Base-by-base conservation (phyloP, 2,113 vertebrate species). In the Thunnus thynnus region DNA sequence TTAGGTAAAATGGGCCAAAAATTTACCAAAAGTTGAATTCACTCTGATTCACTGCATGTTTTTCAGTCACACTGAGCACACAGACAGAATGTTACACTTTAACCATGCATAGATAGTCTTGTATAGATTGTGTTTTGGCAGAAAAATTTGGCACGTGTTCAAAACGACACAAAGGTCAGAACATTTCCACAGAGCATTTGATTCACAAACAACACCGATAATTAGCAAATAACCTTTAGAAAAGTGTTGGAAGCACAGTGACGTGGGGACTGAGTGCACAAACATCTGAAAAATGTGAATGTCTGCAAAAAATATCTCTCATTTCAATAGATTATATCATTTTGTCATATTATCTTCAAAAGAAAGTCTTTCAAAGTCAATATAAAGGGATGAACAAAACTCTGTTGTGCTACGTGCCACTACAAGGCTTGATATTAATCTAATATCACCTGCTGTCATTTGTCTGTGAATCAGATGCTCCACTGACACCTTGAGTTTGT, bases 81-180 rank as follows among this genome's bases (percentile, higher is more conserved):
- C 69, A 64, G 46, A 57, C 66, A 60, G 25, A 47, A 64, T 48
- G 47, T 70, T 47, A 71, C 71, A 58, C 58, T 48, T 50, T 32
- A 50, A 55, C 75, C 87, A 85, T 90, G 84, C 86, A 84, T 74
- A 86, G 76, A 84, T 55, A 48, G 36, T 76, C 58, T 56, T 0
- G 3, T 62, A n/a, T 5, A 30, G 32, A 51, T 3, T 57, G 55
- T 20, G 27, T 64, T 62, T 61, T 84, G 79, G 67, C 66, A 62
- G 63, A 79, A 72, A 30, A 12, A 46, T 69, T 75, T 86, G 89
- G 85, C 80, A 83, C 80, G 22, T 69, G 72, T 71, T 57, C 11
- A 22, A 55, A 61, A 22, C 4, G 14, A 41, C 36, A 41, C 56
- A 36, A 51, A 58, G n/a, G 27, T 25, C 51, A 57, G 50, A 54